phyloP scores from a whole-genome alignment of 1,140 invertebrate genomes.

The Cydia strobilella region DNA sequence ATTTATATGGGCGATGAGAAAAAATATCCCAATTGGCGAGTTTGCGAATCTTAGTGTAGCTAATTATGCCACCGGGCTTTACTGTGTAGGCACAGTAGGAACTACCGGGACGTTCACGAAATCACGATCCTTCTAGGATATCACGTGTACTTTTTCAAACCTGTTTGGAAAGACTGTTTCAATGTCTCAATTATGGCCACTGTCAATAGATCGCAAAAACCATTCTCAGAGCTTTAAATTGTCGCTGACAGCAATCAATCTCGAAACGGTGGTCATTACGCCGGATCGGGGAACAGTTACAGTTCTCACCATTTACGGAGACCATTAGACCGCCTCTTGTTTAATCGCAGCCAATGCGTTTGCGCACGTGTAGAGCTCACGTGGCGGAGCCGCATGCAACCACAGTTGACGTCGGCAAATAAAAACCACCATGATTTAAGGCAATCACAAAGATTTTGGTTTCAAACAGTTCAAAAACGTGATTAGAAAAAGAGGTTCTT shows the following conservation, averaged over 20 bases:
- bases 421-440: no score
- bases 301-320: constrained; percentile 11
- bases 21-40: no score
- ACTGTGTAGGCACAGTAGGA: no score
- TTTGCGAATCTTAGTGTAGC: no score
- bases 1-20: not conserved
- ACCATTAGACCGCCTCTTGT: constrained; percentile 14
- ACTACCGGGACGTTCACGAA: no score
- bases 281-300: not conserved
- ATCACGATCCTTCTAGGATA: not conserved
- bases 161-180: not conserved
- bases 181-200: not conserved
- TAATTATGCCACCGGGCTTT: no score
- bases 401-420: no score
- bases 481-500: no score
- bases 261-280: not conserved
- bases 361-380: constrained; percentile 1
- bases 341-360: constrained; percentile 1
- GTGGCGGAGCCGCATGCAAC: not conserved
- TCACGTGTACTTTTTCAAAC: not conserved
- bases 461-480: no score
- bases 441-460: no score
- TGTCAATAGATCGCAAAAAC: not conserved
- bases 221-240: not conserved
- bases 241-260: not conserved